Base-by-base conservation (phyloP, 1,140 invertebrate species). In the Agrilus planipennis region DNA sequence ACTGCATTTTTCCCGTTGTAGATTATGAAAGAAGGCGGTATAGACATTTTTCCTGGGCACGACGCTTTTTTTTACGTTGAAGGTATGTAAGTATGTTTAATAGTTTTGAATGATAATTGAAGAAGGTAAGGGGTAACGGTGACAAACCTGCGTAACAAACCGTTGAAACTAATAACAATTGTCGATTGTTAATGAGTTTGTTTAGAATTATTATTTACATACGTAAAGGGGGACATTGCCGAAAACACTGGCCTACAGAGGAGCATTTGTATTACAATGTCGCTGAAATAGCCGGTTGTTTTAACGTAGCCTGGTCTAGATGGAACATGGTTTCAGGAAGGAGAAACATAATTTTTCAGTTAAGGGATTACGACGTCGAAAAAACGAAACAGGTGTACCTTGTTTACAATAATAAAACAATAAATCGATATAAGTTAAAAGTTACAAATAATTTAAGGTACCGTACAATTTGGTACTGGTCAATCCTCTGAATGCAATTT, bases 11-110 rank as follows among this genome's bases (percentile, higher is more conserved):
- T n/a, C n/a, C n/a, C 28, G 37, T 53, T 60, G 6, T 55, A 86
- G 82, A 71, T 77, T 43, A 69, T 89, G 63, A 71, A 73, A 43
- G 64, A 66, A 20, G 72, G 75, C 4, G 87, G 87, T n/a, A 76
- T 90, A 23, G 88, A 92, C 58, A 66, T 94, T n/a, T 94, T 93
- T 61, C 89, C 89, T 0, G 77, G 79, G 41, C 75, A 77, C 43
- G 90, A 93, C 62, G 84, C 81, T 0, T 77, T 79, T 48, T 81
- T 79, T 54, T 88, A 90, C 60, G 72, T 90, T 6, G 84, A 87
- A 57, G 78, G 50, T 53, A 5, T 16, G 18, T 9, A 12, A 27
- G 23, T n/a, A n/a, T n/a, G n/a, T n/a, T n/a, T n/a, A n/a, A n/a
- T n/a, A n/a, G n/a, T n/a, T n/a, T n/a, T n/a, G n/a, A n/a, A n/a